Percentiles rank a stretch among this genome's conserved stretches.
phyloP scores from a whole-genome alignment of 1,140 invertebrate genomes.

The Drosophila lacertosa region DNA sequence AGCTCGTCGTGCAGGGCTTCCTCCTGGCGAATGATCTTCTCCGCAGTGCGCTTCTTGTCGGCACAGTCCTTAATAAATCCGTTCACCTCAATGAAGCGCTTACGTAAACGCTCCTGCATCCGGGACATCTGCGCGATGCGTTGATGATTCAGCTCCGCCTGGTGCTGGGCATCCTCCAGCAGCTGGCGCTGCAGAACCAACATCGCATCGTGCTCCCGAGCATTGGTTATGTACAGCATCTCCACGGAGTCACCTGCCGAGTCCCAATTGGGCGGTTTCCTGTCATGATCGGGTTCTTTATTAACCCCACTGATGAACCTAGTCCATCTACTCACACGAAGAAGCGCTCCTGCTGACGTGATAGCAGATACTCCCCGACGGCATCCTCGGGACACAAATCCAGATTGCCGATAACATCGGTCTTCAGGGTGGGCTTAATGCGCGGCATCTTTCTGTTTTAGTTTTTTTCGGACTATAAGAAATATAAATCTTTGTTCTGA shows the following conservation, averaged over 20 bases:
- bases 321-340: slow-evolving; percentile 58
- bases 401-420: slow-evolving; percentile 71
- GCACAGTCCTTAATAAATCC: slow-evolving; percentile 72
- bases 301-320: not conserved
- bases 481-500: not conserved
- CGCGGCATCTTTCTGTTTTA: slow-evolving; percentile 62
- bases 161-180: slow-evolving; percentile 52
- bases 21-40: slow-evolving; percentile 55
- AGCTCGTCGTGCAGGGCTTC: slow-evolving; percentile 47
- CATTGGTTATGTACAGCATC: slow-evolving; percentile 67
- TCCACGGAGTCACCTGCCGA: slow-evolving; percentile 67
- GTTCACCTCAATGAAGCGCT: slow-evolving; percentile 71
- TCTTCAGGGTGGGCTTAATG: slow-evolving; percentile 62
- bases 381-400: slow-evolving; percentile 65
- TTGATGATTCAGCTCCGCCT: slow-evolving; percentile 53
- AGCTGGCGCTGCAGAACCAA: slow-evolving; percentile 58
- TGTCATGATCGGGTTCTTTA: not conserved
- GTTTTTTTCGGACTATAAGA: slow-evolving; percentile 12
- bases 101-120: slow-evolving; percentile 62
- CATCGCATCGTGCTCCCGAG: slow-evolving; percentile 66
- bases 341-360: slow-evolving; percentile 61
- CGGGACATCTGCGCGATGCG: slow-evolving; percentile 66
- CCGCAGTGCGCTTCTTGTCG: slow-evolving; percentile 62
- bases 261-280: slow-evolving; percentile 74
- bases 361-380: slow-evolving; percentile 59